Percentiles rank a stretch among this genome's conserved stretches.
Evolutionary conservation across 1,140 invertebrate genomes (phyloP).

Genomic region (Theocolax elegans): DNA sequence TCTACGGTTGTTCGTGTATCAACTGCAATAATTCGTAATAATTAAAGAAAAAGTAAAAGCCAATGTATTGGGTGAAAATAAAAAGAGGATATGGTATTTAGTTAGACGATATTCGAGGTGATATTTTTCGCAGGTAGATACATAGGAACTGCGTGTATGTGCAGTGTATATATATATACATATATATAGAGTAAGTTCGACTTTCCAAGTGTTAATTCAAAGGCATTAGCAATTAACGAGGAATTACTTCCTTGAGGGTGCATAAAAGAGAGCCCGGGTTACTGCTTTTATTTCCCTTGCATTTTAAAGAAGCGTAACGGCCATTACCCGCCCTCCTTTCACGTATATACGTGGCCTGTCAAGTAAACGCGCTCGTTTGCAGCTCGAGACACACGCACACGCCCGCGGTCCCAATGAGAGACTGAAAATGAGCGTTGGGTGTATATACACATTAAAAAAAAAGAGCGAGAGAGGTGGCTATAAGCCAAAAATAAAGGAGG

Average conservation of each 20-base stretch:
- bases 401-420: background rate
- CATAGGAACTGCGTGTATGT: too few relatives aligned
- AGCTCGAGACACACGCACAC: background rate
- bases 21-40: background rate
- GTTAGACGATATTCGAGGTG: background rate
- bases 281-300: slow-evolving; percentile 32
- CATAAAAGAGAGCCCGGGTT: slow-evolving; percentile 27
- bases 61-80: too few relatives aligned
- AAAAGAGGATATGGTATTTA: background rate
- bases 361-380: slow-evolving; percentile 24
- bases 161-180: too few relatives aligned
- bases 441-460: background rate
- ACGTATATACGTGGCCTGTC: slow-evolving; percentile 8
- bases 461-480: background rate
- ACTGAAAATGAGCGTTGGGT: background rate
- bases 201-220: slow-evolving; percentile 36
- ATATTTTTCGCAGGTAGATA: slow-evolving; percentile 13
- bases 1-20: too few relatives aligned
- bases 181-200: too few relatives aligned
- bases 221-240: slow-evolving; percentile 41
- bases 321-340: slow-evolving; percentile 12
- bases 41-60: background rate
- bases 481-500: background rate
- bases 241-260: slow-evolving; percentile 39
- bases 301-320: slow-evolving; percentile 39